Evolutionary conservation across 2,797 vertebrate species (phyloP), one percentile per base, ranked within the genome.

Genomic region (Eremophila alpestris): DNA sequence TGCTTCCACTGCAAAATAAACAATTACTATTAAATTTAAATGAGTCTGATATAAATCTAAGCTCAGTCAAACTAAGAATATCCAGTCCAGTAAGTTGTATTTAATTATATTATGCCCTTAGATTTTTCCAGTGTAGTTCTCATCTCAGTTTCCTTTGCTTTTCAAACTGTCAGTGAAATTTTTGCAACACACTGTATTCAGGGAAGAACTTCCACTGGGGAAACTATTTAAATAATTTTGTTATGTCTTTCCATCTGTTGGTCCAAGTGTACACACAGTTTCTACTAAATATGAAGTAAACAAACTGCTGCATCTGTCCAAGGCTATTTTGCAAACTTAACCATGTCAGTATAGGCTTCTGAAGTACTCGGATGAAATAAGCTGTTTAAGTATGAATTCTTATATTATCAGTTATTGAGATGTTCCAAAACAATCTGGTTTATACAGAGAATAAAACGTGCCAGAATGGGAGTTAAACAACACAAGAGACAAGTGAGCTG

Each of bases 201-300:
- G 20, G 55, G 55, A 93, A 78, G 38, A 74, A 46, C 60, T 81
- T 92, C 38, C 34, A 81, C 41, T 34, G 19, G 7, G 17, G 29
- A 82, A 76, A 69, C 48, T 62, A 71, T 69, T 84, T 78, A 84
- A 94, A 82, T 58, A 38, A 62, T 82, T 89, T 82, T 93, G 43
- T 73, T 55, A 43, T 75, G n/a, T 58, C 46, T 94, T 94, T 90
- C 73, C 73, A 60, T 86, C 32, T 64, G 27, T n/a, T 87, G 20
- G 27, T 92, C 59, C 78, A 79, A 51, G 20, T 6, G 15, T n/a
- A 51, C 27, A 58, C n/a, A 56, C 29, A 71, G 11, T 54, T 83
- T 85, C 87, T 54, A 71, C 54, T 36, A 73, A 80, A 85, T 56
- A 29, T 10, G 51, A 88, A 91, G n/a, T 27, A 86, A 92, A 80